Conservation (phyloP, 1,140 invertebrate genomes). For the Nephila pilipes region DNA sequence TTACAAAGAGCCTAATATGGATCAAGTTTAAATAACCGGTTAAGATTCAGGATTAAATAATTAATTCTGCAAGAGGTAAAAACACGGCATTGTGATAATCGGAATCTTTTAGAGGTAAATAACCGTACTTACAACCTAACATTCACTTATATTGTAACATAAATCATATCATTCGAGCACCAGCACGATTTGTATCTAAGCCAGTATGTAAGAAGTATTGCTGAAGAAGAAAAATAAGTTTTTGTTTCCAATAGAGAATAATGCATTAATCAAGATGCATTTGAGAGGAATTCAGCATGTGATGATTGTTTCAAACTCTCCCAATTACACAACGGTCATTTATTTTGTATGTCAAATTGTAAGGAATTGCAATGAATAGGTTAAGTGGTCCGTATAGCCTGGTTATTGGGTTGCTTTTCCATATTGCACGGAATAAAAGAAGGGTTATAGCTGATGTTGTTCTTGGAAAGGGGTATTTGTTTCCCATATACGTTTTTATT, state of each 20-base stretch:
- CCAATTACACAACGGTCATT: background rate
- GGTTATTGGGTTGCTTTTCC: slow-evolving; percentile 16
- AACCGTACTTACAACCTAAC: slow-evolving; percentile 6
- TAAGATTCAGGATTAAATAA: background rate
- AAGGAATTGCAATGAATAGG: background rate
- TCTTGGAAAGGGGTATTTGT: background rate
- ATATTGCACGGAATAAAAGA: slow-evolving; percentile 7
- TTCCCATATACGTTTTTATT: background rate
- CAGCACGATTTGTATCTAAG: slow-evolving; percentile 4
- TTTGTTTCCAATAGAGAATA: slow-evolving; percentile 19
- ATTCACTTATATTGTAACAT: slow-evolving; percentile 1
- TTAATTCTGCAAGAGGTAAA: background rate
- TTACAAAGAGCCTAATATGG: too few species aligned
- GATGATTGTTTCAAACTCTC: slow-evolving; percentile 35
- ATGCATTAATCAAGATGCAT: slow-evolving; percentile 20
- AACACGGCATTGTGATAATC: slow-evolving; percentile 4
- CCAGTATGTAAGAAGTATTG: background rate
- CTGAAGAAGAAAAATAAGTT: slow-evolving; percentile 28
- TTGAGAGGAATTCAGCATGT: slow-evolving; percentile 24
- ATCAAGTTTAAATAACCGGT: too few species aligned
- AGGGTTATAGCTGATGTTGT: background rate
- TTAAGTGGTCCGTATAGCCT: background rate
- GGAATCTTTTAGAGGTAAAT: slow-evolving; percentile 25
- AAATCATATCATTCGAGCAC: background rate
- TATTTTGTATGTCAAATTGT: background rate